Evolutionary conservation across 2,888 invertebrate species (phyloP).

Genomic region (Unio delphinus): DNA sequence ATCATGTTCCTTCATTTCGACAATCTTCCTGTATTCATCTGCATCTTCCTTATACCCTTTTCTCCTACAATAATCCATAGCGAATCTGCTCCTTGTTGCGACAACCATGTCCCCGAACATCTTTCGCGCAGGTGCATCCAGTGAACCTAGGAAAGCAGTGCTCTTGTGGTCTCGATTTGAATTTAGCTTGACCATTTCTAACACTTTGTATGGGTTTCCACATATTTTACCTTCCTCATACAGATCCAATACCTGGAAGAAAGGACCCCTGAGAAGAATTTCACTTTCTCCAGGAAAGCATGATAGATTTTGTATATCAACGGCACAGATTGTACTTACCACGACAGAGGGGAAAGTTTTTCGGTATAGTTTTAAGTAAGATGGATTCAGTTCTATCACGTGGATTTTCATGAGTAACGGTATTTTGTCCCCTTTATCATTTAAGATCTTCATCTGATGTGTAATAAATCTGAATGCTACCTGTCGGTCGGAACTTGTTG

Average conservation of each 20-base stretch:
- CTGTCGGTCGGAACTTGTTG: constrained; percentile 20
- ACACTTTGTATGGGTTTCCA: constrained; percentile 21
- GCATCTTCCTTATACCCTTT: constrained; percentile 19
- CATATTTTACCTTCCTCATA: constrained; percentile 13
- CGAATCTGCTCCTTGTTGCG: constrained; percentile 40
- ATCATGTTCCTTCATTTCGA: not conserved
- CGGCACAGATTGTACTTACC: constrained; percentile 41
- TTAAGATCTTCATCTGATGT: constrained; percentile 12
- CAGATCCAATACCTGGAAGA: constrained; percentile 32
- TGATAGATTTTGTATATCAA: constrained; percentile 38
- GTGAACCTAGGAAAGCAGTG: constrained; percentile 27
- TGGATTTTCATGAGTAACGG: constrained; percentile 34
- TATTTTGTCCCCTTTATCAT: constrained; percentile 1
- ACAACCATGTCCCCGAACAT: constrained; percentile 42
- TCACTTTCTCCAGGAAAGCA: constrained; percentile 29
- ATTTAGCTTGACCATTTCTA: constrained; percentile 41
- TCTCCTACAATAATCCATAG: constrained; percentile 20
- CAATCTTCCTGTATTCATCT: constrained; percentile 18
- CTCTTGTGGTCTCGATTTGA: constrained; percentile 44
- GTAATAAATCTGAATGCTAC: constrained; percentile 27
- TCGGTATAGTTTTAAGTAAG: constrained; percentile 30
- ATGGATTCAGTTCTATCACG: constrained; percentile 38
- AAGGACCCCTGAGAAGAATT: constrained; percentile 41
- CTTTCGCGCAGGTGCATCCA: constrained; percentile 30
- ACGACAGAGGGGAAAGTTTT: constrained; percentile 29